Conservation (phyloP, 2,797 vertebrate genomes). For the Tragelaphus eurycerus region DNA sequence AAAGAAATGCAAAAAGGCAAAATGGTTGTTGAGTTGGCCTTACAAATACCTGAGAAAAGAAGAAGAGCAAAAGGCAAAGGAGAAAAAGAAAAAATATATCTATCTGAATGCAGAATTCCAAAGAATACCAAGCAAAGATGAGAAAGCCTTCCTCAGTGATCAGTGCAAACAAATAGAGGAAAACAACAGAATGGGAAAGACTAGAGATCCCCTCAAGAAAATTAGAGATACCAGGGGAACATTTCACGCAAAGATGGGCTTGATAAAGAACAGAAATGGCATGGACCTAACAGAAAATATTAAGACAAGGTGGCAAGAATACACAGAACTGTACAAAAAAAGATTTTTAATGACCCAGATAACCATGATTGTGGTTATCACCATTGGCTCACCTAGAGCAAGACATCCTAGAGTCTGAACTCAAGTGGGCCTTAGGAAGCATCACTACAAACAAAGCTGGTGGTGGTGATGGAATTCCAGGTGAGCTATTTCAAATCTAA, state of each 20-base stretch:
- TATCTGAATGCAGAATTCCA: not conserved
- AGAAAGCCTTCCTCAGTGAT: not conserved
- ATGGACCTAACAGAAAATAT: not conserved
- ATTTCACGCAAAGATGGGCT: not conserved
- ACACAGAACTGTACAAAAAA: not conserved
- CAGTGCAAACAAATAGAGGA: not conserved
- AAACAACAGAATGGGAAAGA: not conserved
- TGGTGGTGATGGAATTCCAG: not conserved
- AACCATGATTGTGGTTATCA: not conserved
- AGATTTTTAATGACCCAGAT: not conserved
- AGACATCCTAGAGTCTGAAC: not conserved
- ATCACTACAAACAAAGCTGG: not conserved
- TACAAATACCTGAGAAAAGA: not conserved
- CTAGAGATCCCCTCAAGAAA: not conserved
- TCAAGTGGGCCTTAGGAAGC: not conserved
- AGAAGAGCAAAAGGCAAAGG: not conserved
- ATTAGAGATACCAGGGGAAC: not conserved
- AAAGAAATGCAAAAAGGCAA: too few species aligned
- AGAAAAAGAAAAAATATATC: not conserved
- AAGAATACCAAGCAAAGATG: not conserved
- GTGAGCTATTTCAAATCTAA: not conserved
- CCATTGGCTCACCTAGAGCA: not conserved
- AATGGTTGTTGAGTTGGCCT: too few species aligned
- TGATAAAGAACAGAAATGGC: fast-evolving
- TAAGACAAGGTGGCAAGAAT: not conserved